These are phyloP conservation scores for Helogale parvula DNA, from an alignment of 2,113 vertebrate genomes.

Conservation along the genomic window DNA sequence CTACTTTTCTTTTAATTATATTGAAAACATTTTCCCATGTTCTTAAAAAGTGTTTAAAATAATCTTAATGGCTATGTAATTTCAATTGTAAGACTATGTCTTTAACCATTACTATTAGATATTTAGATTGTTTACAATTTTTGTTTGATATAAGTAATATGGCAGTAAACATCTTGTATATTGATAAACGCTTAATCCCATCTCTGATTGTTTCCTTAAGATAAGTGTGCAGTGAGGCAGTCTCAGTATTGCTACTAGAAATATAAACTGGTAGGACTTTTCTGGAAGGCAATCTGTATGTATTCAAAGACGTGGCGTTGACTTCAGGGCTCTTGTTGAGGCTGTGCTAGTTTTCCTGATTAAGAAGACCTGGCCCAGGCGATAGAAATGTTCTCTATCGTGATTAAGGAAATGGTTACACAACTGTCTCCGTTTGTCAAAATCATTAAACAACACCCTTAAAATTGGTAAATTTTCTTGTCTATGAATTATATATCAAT, in stretches of 20 bases:
- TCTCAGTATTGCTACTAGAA: background rate
- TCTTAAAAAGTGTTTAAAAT: conserved; percentile 48
- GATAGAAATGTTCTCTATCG: background rate
- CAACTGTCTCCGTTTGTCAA: background rate
- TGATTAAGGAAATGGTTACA: background rate
- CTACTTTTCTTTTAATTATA: conserved; percentile 27
- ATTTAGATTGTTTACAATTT: conserved; percentile 41
- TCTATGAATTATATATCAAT: conserved; percentile 16
- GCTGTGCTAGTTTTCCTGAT: background rate
- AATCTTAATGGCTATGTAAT: conserved; percentile 33
- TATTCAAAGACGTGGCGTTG: background rate
- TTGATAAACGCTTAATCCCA: background rate
- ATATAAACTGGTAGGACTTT: background rate
- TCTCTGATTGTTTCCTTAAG: conserved; percentile 17
- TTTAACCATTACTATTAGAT: conserved; percentile 12
- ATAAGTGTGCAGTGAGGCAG: background rate
- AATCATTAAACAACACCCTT: background rate
- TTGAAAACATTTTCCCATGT: conserved; percentile 12
- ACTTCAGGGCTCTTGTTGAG: background rate
- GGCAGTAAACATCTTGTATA: background rate
- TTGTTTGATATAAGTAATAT: conserved; percentile 9
- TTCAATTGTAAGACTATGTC: background rate
- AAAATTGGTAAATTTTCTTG: background rate
- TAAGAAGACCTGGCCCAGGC: background rate
- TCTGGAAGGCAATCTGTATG: background rate